phyloP scores from a whole-genome alignment of 1,140 invertebrate genomes.

The Rhyacophila brunnea region DNA sequence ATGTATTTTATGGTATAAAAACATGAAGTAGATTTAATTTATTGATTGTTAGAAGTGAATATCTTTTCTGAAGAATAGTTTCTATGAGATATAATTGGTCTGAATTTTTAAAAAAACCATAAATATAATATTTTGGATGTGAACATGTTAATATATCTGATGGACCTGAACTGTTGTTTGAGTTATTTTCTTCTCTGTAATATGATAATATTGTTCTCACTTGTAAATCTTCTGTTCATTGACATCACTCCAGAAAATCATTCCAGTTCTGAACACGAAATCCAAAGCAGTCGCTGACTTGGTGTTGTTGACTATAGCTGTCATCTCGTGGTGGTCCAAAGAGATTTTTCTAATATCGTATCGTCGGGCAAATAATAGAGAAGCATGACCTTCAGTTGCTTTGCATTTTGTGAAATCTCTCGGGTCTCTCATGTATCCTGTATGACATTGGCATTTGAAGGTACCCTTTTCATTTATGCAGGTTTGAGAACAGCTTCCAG shows the following conservation, averaged over 20 bases:
- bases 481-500: conserved; percentile 88
- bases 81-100: too few relatives aligned
- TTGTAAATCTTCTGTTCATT: conserved; percentile 87
- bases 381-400: conserved; percentile 82
- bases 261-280: conserved; percentile 85
- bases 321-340: conserved; percentile 87
- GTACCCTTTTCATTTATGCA: conserved; percentile 89
- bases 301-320: conserved; percentile 82
- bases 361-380: conserved; percentile 77
- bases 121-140: too few relatives aligned
- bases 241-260: conserved; percentile 95
- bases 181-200: too few relatives aligned
- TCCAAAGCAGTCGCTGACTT: conserved; percentile 85
- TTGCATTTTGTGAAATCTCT: conserved; percentile 81
- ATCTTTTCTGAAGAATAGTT: too few relatives aligned
- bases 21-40: too few relatives aligned
- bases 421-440: conserved; percentile 84
- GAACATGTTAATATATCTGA: too few relatives aligned
- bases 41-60: too few relatives aligned
- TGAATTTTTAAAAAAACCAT: too few relatives aligned
- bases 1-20: too few relatives aligned
- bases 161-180: too few relatives aligned
- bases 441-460: conserved; percentile 89
- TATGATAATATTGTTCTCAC: conserved; percentile 49
- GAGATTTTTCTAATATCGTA: conserved; percentile 89